These are phyloP conservation scores for Orthosia gracilis DNA, from an alignment of 2,888 invertebrate genomes.

Conservation along the genomic window DNA sequence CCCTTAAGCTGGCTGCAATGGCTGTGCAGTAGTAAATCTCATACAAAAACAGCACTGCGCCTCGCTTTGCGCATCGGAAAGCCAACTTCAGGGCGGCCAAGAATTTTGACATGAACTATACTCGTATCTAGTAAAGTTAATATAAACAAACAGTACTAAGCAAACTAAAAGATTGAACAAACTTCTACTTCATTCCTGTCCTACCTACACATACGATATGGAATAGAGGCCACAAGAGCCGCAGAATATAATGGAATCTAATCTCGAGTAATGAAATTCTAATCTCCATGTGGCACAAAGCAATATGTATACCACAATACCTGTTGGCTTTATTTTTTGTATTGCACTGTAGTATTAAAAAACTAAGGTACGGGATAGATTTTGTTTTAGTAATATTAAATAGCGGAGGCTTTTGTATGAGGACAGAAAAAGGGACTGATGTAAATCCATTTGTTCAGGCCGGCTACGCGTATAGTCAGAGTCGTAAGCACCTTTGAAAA, in stretches of 20 bases:
- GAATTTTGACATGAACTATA: no score
- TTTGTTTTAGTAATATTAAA: conserved; percentile 10
- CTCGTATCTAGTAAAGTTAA: neutral
- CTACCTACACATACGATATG: conserved; percentile 13
- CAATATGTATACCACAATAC: conserved; percentile 54
- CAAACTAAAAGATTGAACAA: conserved; percentile 26
- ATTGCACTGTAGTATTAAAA: conserved; percentile 24
- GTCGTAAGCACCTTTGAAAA: conserved; percentile 41
- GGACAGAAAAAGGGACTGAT: conserved; percentile 19
- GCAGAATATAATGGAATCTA: conserved; percentile 56
- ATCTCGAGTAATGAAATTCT: conserved; percentile 66
- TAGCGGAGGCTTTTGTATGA: conserved; percentile 6
- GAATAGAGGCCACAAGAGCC: conserved; percentile 46
- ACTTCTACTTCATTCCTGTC: conserved; percentile 25
- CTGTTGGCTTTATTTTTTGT: conserved; percentile 44
- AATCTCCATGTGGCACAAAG: conserved; percentile 56
- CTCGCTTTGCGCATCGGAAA: no score
- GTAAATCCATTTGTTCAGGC: conserved; percentile 28
- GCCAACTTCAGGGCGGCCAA: no score
- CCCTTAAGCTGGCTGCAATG: no score
- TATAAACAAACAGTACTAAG: conserved; percentile 21
- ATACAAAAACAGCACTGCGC: no score
- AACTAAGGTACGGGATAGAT: conserved; percentile 22
- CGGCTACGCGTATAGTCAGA: conserved; percentile 8
- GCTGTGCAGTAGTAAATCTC: no score